These are phyloP conservation scores for Aplidium turbinatum DNA, from an alignment of 23 tunicate genomes.

Conservation along the genomic window DNA sequence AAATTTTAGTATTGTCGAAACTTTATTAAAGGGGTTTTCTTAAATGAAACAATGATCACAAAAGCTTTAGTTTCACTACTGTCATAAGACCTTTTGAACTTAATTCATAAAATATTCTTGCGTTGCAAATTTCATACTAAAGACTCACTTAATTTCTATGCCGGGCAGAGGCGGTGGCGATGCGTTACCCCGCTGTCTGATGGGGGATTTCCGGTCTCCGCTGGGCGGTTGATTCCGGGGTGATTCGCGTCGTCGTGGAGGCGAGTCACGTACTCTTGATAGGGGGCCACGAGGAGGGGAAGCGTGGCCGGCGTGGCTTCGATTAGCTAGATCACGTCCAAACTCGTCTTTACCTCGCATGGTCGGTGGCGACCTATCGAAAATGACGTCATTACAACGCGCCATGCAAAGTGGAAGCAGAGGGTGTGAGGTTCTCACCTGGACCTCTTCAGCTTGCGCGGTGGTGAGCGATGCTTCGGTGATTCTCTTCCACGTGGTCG, in stretches of 20 bases:
- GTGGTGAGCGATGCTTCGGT: slow-evolving; percentile 17
- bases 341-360: slow-evolving; percentile 34
- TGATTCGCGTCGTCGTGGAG: slow-evolving; percentile 14
- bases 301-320: not conserved
- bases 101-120: too few relatives aligned
- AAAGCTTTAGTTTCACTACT: too few relatives aligned
- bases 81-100: too few relatives aligned
- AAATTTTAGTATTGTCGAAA: too few relatives aligned
- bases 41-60: too few relatives aligned
- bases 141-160: too few relatives aligned
- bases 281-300: not conserved
- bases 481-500: slow-evolving; percentile 4
- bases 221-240: too few relatives aligned
- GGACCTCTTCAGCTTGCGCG: slow-evolving; percentile 14
- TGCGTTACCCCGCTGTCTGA: not conserved
- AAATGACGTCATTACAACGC: too few relatives aligned
- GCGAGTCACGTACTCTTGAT: too few relatives aligned
- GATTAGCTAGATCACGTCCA: slow-evolving; percentile 32
- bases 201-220: not conserved
- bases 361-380: slow-evolving; percentile 36
- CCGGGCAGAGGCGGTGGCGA: slow-evolving; percentile 3
- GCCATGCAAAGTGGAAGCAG: not conserved
- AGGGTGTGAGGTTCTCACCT: not conserved
- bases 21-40: too few relatives aligned
- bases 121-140: too few relatives aligned